Base-by-base conservation (phyloP, 2,888 invertebrate species). In the Pemphredon lugubris region DNA sequence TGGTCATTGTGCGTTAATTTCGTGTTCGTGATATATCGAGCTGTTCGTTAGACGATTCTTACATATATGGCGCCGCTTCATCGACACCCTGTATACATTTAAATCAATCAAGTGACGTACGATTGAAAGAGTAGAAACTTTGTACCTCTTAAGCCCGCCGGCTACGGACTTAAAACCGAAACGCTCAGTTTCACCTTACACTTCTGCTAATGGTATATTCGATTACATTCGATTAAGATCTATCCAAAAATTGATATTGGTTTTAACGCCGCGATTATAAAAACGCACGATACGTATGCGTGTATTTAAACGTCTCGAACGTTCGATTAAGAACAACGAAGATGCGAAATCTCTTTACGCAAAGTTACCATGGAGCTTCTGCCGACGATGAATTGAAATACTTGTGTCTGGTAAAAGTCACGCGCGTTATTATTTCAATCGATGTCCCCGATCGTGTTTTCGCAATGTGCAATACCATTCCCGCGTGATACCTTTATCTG, bases 1-100 rank as follows among this genome's bases (percentile, higher is more conserved):
- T 77, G 54, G 72, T 61, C 58, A 32, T 68, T 77, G 67, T 72
- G 78, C 68, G 78, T 77, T 71, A 11, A 48, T 60, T 66, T 61
- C 55, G 47, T 50, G 47, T 48, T 44, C 16, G 42, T 26, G 26
- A 2, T 6, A 20, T 32, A 13, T 45, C 40, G n/a, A n/a, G 16
- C 40, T 16, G 40, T n/a, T n/a, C 2, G 4, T 14, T 18, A n/a
- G n/a, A n/a, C n/a, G n/a, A n/a, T n/a, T n/a, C n/a, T 16, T 40
- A 14, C 16, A 16, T 16, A 5, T n/a, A n/a, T n/a, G n/a, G n/a
- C n/a, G n/a, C n/a, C n/a, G n/a, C 6, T 40, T 40, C 5, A 16
- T 16, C 40, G 18, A 16, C 18, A 16, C 16, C 16, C 3, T 2
- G 16, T 5, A 16, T 40, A 16, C 16, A 5, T 7, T 34, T 34